phyloP scores from a whole-genome alignment of 1,140 invertebrate species.

The Drosophila hydei region DNA sequence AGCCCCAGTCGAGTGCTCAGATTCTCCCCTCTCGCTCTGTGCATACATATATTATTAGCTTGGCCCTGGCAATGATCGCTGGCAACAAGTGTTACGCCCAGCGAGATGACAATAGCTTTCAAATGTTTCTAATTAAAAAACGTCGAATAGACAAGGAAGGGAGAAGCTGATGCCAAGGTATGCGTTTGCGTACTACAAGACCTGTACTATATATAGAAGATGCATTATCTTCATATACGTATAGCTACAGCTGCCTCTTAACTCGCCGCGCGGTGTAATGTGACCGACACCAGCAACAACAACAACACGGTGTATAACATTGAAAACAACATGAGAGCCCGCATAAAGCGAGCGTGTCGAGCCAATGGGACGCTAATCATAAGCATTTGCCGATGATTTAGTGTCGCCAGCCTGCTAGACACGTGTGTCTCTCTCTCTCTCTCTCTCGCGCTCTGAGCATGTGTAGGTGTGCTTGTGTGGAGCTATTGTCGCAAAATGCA shows the following conservation, averaged over 20 bases:
- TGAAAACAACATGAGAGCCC: conserved; percentile 20
- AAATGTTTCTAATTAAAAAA: conserved; percentile 81
- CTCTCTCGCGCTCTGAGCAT: not conserved
- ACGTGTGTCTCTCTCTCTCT: conserved; percentile 49
- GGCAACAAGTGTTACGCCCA: conserved; percentile 67
- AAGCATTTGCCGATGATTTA: conserved; percentile 78
- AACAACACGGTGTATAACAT: not conserved
- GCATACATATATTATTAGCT: conserved; percentile 53
- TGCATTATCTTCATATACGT: conserved; percentile 22
- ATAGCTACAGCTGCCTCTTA: conserved; percentile 66
- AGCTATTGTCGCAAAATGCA: conserved; percentile 22
- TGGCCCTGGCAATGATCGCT: conserved; percentile 67
- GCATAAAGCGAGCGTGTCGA: conserved; percentile 55
- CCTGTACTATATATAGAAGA: conserved; percentile 54
- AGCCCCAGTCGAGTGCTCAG: conserved; percentile 13
- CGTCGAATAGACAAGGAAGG: conserved; percentile 12
- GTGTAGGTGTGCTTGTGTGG: conserved; percentile 1
- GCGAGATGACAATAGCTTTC: conserved; percentile 70
- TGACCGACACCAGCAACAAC: conserved; percentile 44
- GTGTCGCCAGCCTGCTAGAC: conserved; percentile 68
- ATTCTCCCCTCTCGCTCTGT: conserved; percentile 21
- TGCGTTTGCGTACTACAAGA: conserved; percentile 10
- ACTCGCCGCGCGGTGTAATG: conserved; percentile 68
- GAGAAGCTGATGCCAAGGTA: conserved; percentile 22
- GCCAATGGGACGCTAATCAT: conserved; percentile 66